phyloP scores from a whole-genome alignment of 1,140 invertebrate genomes.

The Drosophila bifasciata region DNA sequence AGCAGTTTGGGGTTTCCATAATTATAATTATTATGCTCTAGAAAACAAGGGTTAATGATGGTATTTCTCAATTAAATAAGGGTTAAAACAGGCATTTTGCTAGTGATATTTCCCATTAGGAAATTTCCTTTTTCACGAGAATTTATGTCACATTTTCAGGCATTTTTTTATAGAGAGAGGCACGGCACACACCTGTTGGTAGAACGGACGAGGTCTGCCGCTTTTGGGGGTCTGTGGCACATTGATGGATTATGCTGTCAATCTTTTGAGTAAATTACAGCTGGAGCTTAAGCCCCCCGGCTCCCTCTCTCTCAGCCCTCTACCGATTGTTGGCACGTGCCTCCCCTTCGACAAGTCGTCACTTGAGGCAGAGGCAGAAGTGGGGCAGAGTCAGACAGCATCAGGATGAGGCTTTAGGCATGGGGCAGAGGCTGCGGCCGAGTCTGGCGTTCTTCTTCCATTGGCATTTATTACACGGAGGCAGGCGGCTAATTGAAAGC shows the following conservation, averaged over 20 bases:
- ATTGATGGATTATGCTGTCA: slow-evolving; percentile 81
- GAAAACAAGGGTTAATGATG: slow-evolving; percentile 22
- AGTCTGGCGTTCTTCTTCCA: slow-evolving; percentile 28
- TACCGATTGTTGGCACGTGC: slow-evolving; percentile 66
- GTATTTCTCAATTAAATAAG: slow-evolving; percentile 20
- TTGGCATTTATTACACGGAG: slow-evolving; percentile 78
- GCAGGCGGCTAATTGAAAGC: slow-evolving; percentile 79
- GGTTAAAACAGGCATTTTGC: too few relatives aligned
- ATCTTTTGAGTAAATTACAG: slow-evolving; percentile 74
- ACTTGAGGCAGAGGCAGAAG: slow-evolving; percentile 28
- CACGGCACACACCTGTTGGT: too few relatives aligned
- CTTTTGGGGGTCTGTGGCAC: slow-evolving; percentile 24
- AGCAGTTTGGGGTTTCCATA: slow-evolving; percentile 2
- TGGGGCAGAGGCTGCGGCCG: background rate
- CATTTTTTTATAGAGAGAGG: background rate
- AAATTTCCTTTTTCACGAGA: background rate
- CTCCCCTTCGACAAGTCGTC: slow-evolving; percentile 64
- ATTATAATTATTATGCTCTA: too few relatives aligned
- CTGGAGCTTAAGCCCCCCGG: slow-evolving; percentile 68
- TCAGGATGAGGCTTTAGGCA: too few relatives aligned
- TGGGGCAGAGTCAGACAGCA: background rate
- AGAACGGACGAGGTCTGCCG: too few relatives aligned
- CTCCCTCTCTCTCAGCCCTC: background rate
- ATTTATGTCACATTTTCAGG: background rate
- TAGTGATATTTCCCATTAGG: background rate